phyloP scores from a whole-genome alignment of 1,140 invertebrate species.

The Nasonia vitripennis region DNA sequence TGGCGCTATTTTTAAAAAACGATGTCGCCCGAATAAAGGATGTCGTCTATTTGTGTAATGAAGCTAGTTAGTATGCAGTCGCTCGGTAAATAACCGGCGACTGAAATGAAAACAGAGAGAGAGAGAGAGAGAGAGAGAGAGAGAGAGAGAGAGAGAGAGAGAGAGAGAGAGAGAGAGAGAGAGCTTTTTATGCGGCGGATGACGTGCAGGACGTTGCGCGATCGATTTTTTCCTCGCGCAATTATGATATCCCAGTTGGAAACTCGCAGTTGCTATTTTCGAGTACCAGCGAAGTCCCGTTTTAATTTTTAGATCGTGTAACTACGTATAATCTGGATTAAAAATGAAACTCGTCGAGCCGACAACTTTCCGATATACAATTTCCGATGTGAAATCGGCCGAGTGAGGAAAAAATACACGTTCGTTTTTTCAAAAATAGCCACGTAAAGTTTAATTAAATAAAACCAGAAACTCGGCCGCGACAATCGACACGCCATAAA shows the following conservation, averaged over 20 bases:
- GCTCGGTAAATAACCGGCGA: background rate
- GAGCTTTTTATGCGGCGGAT: slow-evolving; percentile 13
- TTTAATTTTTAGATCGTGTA: background rate
- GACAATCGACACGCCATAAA: background rate
- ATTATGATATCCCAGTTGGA: slow-evolving; percentile 10
- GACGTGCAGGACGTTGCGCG: slow-evolving; percentile 34
- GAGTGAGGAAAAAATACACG: too few species aligned
- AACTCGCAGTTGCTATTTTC: slow-evolving; percentile 12
- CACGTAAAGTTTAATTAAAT: background rate
- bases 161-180: background rate
- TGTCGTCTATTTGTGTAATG: background rate
- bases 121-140: background rate
- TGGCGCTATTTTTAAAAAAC: background rate
- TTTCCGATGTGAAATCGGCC: too few species aligned
- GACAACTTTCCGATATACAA: too few species aligned
- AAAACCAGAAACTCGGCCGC: background rate
- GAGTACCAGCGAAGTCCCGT: background rate
- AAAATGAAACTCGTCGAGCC: too few species aligned
- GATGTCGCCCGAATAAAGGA: background rate
- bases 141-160: background rate
- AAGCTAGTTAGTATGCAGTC: background rate
- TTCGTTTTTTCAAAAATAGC: too few species aligned
- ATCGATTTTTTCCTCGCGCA: slow-evolving; percentile 52
- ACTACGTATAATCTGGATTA: too few species aligned
- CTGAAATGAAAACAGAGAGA: background rate